phyloP scores from a whole-genome alignment of 2,797 vertebrate genomes.

The Corythornis leucogaster region DNA sequence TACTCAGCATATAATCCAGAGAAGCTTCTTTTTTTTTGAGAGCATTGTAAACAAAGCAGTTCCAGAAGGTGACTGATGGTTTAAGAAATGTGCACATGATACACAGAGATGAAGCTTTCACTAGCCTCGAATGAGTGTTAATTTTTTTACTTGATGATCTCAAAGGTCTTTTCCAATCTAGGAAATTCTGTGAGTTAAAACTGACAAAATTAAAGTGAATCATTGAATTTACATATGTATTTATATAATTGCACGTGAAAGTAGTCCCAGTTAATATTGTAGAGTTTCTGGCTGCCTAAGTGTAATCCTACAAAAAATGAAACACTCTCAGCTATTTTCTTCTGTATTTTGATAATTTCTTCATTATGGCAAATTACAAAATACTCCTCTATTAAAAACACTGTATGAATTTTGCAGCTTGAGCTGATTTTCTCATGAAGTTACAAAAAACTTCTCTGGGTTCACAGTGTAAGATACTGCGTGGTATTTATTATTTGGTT shows the following conservation, averaged over 20 bases:
- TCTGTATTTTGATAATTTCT: not conserved
- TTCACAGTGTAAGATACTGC: not conserved
- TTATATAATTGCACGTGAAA: not conserved
- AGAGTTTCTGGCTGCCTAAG: not conserved
- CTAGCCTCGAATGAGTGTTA: not conserved
- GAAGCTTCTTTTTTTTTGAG: not conserved
- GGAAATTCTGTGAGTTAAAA: not conserved
- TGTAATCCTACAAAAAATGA: not conserved
- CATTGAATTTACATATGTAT: not conserved
- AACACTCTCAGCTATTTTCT: not conserved
- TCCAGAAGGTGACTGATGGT: not conserved
- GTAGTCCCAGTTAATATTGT: not conserved
- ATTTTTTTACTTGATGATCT: too few species aligned
- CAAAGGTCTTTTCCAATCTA: too few species aligned
- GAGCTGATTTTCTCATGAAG: not conserved
- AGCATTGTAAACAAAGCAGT: not conserved
- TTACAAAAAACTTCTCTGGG: not conserved
- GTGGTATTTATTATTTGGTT: not conserved
- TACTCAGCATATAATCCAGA: not conserved
- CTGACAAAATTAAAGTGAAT: not conserved
- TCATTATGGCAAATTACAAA: not conserved
- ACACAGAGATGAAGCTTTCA: not conserved
- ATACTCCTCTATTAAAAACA: not conserved
- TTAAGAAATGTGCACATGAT: not conserved
- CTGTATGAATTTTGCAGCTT: not conserved